A percentile compares a stretch with the other conserved stretches of the same genome.
Evolutionary conservation across 2,888 invertebrate species (phyloP).

Genomic region (Osedax frankpressi): DNA sequence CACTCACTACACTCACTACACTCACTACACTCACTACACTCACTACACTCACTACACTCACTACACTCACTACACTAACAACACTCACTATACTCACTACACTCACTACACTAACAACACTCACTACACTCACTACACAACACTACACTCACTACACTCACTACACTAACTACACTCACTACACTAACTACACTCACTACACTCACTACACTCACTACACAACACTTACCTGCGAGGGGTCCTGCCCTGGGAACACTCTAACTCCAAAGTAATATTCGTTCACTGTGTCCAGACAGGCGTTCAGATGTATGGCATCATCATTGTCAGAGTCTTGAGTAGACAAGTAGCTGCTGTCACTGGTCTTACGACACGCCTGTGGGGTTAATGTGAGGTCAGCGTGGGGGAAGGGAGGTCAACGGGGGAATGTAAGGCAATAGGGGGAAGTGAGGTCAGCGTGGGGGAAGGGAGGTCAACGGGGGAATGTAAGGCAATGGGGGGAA

Average conservation of each 20-base stretch:
- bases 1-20: no score
- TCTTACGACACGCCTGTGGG: background rate
- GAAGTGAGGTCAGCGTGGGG: background rate
- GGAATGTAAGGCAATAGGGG: background rate
- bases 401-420: background rate
- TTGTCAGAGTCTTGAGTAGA: slow-evolving; percentile 28
- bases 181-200: no score
- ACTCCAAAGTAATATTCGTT: slow-evolving; percentile 91
- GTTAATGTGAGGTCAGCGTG: background rate
- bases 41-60: no score
- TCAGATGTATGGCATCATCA: slow-evolving; percentile 32
- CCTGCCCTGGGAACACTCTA: slow-evolving; percentile 66
- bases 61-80: no score
- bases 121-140: no score
- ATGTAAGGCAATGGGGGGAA: background rate
- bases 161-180: no score
- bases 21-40: no score
- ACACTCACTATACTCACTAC: no score
- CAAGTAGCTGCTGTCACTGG: slow-evolving; percentile 25
- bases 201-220: background rate
- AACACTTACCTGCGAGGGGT: slow-evolving; percentile 21
- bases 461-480: background rate
- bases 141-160: no score
- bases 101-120: no score
- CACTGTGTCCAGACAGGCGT: slow-evolving; percentile 51